Percentiles rank a stretch among this genome's conserved stretches.
Evolutionary conservation across 2,113 vertebrate species (phyloP).

Genomic region (Pseudopipra pipra): DNA sequence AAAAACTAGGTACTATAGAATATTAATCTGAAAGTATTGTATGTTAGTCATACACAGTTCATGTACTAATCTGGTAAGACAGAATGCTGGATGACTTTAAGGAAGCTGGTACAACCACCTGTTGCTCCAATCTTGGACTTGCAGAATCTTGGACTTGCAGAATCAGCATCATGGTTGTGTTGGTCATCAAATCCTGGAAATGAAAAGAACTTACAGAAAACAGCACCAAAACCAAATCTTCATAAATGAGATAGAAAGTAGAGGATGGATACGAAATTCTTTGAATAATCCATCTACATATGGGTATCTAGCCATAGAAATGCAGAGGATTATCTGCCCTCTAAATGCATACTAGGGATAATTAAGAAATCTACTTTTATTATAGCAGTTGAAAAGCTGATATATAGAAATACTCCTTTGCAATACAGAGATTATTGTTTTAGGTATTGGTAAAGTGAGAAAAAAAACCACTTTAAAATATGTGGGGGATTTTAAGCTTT

Average conservation of each 20-base stretch:
- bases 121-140: background rate
- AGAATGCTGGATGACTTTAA: background rate
- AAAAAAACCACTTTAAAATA: accelerated
- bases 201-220: background rate
- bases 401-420: background rate
- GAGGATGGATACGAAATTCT: background rate
- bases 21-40: background rate
- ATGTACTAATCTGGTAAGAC: background rate
- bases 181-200: background rate
- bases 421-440: background rate
- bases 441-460: background rate
- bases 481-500: background rate
- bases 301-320: background rate
- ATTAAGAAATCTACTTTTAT: background rate
- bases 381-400: background rate
- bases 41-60: background rate
- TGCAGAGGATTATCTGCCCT: background rate
- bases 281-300: background rate
- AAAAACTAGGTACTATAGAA: background rate
- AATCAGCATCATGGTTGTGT: background rate
- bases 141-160: background rate
- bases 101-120: background rate
- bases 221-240: background rate
- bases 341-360: background rate
- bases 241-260: background rate